Percentiles rank a stretch among this genome's conserved stretches.
These are phyloP conservation scores for Pollenia amentaria DNA, from an alignment of 2,888 invertebrate genomes.

Conservation along the genomic window DNA sequence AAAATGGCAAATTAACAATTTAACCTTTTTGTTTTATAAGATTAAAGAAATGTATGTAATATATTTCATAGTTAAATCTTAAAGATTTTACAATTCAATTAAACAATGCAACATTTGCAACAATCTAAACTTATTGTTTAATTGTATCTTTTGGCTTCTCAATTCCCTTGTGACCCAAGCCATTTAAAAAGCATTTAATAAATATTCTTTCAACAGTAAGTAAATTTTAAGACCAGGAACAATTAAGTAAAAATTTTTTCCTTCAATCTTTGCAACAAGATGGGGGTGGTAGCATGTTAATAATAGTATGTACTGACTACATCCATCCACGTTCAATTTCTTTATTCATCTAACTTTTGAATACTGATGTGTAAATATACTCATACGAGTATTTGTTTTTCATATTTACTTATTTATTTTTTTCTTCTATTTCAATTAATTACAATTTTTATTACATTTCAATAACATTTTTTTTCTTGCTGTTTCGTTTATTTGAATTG, in stretches of 20 bases:
- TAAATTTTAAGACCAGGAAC: conserved; percentile 41
- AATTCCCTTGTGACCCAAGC: conserved; percentile 51
- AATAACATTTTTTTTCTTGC: conserved; percentile 55
- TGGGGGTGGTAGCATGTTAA: conserved; percentile 34
- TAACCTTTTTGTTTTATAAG: too few relatives aligned
- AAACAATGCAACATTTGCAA: conserved; percentile 5
- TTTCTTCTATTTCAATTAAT: conserved; percentile 71
- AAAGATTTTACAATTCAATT: conserved; percentile 34
- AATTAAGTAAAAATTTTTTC: conserved; percentile 19
- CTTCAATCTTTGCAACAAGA: neutral
- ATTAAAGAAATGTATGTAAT: neutral
- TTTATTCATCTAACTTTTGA: neutral
- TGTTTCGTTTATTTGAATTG: conserved; percentile 57
- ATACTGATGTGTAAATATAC: conserved; percentile 35
- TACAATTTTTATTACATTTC: conserved; percentile 73
- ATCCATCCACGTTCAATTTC: conserved; percentile 13
- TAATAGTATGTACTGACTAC: neutral
- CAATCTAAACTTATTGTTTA: conserved; percentile 62
- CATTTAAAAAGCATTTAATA: conserved; percentile 51
- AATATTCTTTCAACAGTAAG: conserved; percentile 24
- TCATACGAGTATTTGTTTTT: conserved; percentile 44
- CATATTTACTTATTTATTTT: conserved; percentile 35
- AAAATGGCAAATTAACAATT: too few relatives aligned
- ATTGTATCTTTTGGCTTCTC: conserved; percentile 61
- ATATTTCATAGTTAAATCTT: neutral